Evolutionary conservation across 2,797 vertebrate species (phyloP), one percentile per base, ranked within the genome.

Genomic region (Prunella strophiata): DNA sequence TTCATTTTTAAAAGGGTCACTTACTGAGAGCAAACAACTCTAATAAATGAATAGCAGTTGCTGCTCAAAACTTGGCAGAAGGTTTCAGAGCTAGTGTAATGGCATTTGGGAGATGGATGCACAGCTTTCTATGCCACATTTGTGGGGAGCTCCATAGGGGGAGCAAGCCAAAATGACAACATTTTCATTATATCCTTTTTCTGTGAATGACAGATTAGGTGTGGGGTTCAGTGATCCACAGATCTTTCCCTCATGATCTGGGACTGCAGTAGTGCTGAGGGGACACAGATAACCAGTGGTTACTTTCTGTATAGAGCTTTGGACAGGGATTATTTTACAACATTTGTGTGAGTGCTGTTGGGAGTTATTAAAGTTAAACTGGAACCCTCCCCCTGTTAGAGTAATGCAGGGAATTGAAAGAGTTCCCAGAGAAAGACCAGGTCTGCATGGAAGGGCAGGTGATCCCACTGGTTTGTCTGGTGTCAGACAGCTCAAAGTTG

Each of bases 401-500:
- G 13, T 67, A 40, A 13, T 0, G 2, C 22, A 58, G 10, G 43
- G 58, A 68, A 21, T 51, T 2, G 0, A 23, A 58, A 67, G 6
- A 3, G 3, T 22, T 87, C 10, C 7, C 1, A 8, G 30, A 70
- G n/a, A 14, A 48, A 38, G n/a, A 74, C 10, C 16, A 30, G 29
- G 11, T 10, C 34, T 80, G 11, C 0, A 1, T 82, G 57, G 72
- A 81, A 88, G 32, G 16, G 48, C 22, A 51, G 30, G 17, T 25
- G 13, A 36, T 74, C 27, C 65, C 26, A 51, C 14, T 9, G 11
- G 26, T 54, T 91, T 3, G 5, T 58, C 15, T 14, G 0, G 0
- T 10, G 11, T 70, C 6, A 7, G 40, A 29, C 11, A 54, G 11
- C 30, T 76, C 0, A 0, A 9, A 43, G 17, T 27, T 9, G 7